Conservation (phyloP, 1,140 invertebrate species). For the Sitobion miscanthi region DNA sequence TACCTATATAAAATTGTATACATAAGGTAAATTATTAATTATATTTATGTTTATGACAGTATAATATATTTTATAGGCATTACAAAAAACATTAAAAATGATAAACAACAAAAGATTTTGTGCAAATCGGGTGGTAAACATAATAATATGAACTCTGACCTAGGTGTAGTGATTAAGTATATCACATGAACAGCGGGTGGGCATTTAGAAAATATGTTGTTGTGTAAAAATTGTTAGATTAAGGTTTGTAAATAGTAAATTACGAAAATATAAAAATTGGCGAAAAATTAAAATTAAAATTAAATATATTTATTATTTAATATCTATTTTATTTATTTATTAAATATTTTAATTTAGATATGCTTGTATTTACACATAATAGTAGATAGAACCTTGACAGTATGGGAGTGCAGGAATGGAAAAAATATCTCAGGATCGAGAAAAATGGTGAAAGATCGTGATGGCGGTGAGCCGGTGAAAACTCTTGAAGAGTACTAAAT, state of each 20-base stretch:
- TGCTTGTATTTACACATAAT: not conserved
- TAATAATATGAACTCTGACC: slow-evolving; percentile 38
- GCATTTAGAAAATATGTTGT: slow-evolving; percentile 34
- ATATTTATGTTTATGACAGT: not conserved
- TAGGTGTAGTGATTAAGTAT: slow-evolving; percentile 43
- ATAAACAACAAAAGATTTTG: slow-evolving; percentile 50
- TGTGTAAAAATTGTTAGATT: not conserved
- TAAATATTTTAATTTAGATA: not conserved
- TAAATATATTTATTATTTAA: not conserved
- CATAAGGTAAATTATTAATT: not conserved
- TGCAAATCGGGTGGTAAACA: slow-evolving; percentile 42
- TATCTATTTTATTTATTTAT: too few species aligned
- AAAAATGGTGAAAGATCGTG: too few species aligned
- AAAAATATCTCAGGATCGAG: too few species aligned
- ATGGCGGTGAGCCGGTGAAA: too few species aligned
- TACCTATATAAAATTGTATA: not conserved
- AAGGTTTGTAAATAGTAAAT: not conserved
- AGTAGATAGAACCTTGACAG: not conserved
- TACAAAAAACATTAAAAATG: slow-evolving; percentile 39
- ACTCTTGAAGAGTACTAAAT: too few species aligned
- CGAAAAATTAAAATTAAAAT: not conserved
- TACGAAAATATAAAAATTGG: not conserved
- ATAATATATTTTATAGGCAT: not conserved
- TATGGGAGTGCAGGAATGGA: too few species aligned
- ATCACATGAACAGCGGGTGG: slow-evolving; percentile 47